These are phyloP conservation scores for Sus cebifrons DNA, from an alignment of 2,797 vertebrate genomes.

Conservation along the genomic window DNA sequence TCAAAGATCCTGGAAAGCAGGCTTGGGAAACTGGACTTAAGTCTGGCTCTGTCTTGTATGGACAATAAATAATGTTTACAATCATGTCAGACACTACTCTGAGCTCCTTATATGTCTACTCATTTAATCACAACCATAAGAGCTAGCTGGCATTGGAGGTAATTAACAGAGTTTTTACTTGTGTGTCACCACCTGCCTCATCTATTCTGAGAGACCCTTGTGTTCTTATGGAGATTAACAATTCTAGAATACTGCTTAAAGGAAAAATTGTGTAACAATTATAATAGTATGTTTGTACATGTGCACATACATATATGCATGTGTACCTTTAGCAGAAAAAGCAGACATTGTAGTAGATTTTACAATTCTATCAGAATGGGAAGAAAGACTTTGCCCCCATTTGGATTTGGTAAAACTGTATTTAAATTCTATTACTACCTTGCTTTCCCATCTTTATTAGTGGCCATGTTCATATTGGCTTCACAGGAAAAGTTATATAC, in stretches of 20 bases:
- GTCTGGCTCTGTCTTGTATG: neutral
- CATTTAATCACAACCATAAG: neutral
- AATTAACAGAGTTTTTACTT: conserved; percentile 1
- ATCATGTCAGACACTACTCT: neutral
- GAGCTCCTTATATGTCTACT: neutral
- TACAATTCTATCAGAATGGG: neutral
- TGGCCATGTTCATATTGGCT: neutral
- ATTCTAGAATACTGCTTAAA: conserved; percentile 33
- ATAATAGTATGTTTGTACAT: neutral
- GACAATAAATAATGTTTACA: neutral
- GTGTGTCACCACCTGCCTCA: neutral
- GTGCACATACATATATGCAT: too few species aligned
- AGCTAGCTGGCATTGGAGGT: neutral
- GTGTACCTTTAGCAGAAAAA: neutral
- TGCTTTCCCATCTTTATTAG: neutral
- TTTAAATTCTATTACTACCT: conserved; percentile 5
- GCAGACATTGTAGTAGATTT: neutral
- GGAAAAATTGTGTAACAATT: neutral
- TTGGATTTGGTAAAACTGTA: neutral
- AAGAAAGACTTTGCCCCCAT: neutral
- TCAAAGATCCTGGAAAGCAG: neutral
- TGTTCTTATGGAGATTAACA: neutral
- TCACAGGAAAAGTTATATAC: neutral
- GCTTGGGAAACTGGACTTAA: neutral
- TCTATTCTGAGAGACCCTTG: neutral